These are phyloP conservation scores for Malthinus seriepunctatus DNA, from an alignment of 2,888 invertebrate species.

Conservation along the genomic window DNA sequence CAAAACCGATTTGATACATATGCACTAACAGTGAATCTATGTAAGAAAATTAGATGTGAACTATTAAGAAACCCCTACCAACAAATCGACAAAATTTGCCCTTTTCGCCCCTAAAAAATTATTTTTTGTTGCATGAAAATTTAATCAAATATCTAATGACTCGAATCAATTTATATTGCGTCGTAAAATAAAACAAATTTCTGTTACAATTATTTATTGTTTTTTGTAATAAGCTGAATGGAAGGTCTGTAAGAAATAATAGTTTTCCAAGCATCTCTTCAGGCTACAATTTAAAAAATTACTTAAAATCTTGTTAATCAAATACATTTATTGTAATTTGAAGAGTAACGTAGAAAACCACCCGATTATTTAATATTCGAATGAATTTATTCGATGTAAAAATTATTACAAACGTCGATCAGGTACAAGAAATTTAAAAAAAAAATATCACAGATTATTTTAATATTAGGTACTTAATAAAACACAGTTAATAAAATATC, in stretches of 20 bases:
- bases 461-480: slow-evolving; percentile 11
- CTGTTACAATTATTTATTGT: slow-evolving; percentile 9
- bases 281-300: slow-evolving; percentile 12
- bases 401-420: slow-evolving; percentile 41
- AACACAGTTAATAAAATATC: slow-evolving; percentile 35
- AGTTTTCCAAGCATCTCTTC: slow-evolving; percentile 28
- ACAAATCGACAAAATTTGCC: no score
- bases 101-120: slow-evolving; percentile 19
- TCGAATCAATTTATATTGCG: background rate
- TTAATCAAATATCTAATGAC: slow-evolving; percentile 26
- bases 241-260: slow-evolving; percentile 44
- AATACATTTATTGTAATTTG: slow-evolving; percentile 37
- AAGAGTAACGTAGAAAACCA: slow-evolving; percentile 48
- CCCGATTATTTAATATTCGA: slow-evolving; percentile 41
- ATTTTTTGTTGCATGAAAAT: slow-evolving; percentile 25
- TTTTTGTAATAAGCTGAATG: slow-evolving; percentile 9
- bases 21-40: no score
- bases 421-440: slow-evolving; percentile 34
- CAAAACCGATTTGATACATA: no score
- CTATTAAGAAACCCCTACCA: no score
- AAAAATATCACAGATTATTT: slow-evolving; percentile 41
- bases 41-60: no score
- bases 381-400: slow-evolving; percentile 50
- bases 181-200: background rate
- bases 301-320: slow-evolving; percentile 13